Evolutionary conservation across 2,888 invertebrate genomes (phyloP).

Genomic region (Tipula lateralis): DNA sequence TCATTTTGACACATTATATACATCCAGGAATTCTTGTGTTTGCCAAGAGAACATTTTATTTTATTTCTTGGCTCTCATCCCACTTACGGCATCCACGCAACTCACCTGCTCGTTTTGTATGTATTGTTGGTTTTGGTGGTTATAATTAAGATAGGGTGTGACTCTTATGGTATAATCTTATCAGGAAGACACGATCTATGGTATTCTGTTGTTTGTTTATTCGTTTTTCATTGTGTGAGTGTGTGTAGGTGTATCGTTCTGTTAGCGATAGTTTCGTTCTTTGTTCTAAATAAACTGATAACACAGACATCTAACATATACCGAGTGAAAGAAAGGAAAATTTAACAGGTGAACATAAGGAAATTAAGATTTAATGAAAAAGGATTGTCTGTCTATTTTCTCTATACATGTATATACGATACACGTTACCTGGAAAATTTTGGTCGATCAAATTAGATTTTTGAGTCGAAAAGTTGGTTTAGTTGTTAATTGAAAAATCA

Average conservation of each 20-base stretch:
- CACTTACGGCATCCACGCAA: not conserved
- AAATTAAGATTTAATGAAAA: constrained; percentile 3
- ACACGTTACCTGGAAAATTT: not conserved
- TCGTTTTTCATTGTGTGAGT: not conserved
- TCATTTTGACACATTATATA: constrained; percentile 5
- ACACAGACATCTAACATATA: not conserved
- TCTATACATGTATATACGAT: not conserved
- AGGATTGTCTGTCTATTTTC: not conserved
- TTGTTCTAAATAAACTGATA: not conserved
- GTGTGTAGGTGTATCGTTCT: not conserved
- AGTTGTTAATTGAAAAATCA: not conserved
- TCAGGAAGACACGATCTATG: not conserved
- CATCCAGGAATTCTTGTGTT: not conserved
- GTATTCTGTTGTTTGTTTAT: not conserved
- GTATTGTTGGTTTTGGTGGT: not conserved
- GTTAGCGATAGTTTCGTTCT: not conserved
- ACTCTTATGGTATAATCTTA: not conserved
- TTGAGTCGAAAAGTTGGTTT: not conserved
- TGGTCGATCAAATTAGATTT: not conserved
- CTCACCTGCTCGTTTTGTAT: not conserved
- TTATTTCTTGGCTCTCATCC: not conserved
- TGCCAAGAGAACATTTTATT: not conserved
- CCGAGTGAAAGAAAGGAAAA: not conserved
- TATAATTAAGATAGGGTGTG: constrained; percentile 7
- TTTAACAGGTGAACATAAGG: not conserved